Evolutionary conservation across 2,113 vertebrate genomes (phyloP).

Genomic region (Chiloscyllium plagiosum): DNA sequence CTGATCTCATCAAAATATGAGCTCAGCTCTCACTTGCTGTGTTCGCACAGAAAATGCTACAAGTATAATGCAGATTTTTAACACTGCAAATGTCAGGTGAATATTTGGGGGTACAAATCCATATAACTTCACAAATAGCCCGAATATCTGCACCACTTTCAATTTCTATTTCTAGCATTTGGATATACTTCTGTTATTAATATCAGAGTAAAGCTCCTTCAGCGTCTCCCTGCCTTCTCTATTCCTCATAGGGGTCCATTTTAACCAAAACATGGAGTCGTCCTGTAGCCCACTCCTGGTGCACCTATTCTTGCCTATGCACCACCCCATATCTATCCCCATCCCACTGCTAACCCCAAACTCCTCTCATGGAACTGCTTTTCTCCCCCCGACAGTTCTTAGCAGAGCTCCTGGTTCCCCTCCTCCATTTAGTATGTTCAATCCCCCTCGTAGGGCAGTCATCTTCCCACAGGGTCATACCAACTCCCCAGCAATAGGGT

Average conservation of each 20-base stretch:
- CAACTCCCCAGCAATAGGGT: not conserved
- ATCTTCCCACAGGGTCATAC: not conserved
- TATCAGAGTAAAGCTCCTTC: not conserved
- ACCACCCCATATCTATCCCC: too few relatives aligned
- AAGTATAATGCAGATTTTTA: not conserved
- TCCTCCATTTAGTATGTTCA: not conserved
- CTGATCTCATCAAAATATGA: not conserved
- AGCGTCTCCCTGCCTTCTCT: too few relatives aligned
- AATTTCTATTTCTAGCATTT: not conserved
- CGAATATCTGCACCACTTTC: not conserved
- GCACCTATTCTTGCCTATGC: too few relatives aligned
- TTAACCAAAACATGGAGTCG: too few relatives aligned
- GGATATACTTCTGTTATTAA: too few relatives aligned
- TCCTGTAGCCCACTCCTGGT: too few relatives aligned
- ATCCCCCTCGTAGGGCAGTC: too few relatives aligned
- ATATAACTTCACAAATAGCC: not conserved
- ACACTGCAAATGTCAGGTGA: not conserved
- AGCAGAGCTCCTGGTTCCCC: too few relatives aligned
- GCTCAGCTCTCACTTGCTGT: not conserved
- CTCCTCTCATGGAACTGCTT: too few relatives aligned
- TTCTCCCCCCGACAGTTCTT: too few relatives aligned
- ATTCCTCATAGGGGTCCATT: not conserved
- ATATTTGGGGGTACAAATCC: not conserved
- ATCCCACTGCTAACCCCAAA: too few relatives aligned
- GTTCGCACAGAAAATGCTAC: not conserved